Percentiles rank a stretch among this genome's conserved stretches.
Conservation (phyloP, 2,113 vertebrate genomes). For the Zapus hudsonius region DNA sequence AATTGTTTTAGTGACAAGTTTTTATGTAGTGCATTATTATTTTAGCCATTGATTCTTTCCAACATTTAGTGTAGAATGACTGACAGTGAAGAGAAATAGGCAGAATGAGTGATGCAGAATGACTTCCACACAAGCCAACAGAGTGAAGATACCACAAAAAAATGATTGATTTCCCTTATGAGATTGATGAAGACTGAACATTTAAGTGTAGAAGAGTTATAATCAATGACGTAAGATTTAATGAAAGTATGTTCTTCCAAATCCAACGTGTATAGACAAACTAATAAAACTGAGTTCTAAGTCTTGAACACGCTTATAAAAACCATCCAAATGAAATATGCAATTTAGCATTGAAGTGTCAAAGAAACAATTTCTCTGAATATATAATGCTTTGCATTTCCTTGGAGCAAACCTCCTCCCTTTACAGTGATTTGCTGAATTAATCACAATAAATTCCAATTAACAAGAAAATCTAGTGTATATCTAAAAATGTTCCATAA, state of each 20-base stretch:
- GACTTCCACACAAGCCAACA: not conserved
- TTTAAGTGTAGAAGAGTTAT: constrained; percentile 59
- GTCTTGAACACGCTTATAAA: constrained; percentile 1
- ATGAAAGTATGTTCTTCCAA: constrained; percentile 57
- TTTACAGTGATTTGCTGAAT: constrained; percentile 45
- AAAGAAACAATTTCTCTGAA: not conserved
- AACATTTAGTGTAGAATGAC: not conserved
- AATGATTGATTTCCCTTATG: constrained; percentile 44
- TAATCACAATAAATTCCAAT: constrained; percentile 53
- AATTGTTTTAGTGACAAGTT: no score
- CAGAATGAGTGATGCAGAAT: not conserved
- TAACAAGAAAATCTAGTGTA: constrained; percentile 13
- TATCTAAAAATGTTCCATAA: not conserved
- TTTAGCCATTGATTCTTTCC: constrained; percentile 6
- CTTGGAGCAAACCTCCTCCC: not conserved
- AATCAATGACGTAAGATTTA: constrained; percentile 57
- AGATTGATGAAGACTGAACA: constrained; percentile 45
- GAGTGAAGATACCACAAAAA: not conserved
- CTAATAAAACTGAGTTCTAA: constrained; percentile 23
- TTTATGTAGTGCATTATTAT: constrained; percentile 1
- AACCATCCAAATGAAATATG: constrained; percentile 6
- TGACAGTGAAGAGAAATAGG: not conserved
- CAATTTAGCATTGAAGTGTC: not conserved
- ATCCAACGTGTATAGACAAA: not conserved
- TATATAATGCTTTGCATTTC: not conserved